These are phyloP conservation scores for Dichetophora obliterata DNA, from an alignment of 2,888 invertebrate genomes.

Conservation along the genomic window DNA sequence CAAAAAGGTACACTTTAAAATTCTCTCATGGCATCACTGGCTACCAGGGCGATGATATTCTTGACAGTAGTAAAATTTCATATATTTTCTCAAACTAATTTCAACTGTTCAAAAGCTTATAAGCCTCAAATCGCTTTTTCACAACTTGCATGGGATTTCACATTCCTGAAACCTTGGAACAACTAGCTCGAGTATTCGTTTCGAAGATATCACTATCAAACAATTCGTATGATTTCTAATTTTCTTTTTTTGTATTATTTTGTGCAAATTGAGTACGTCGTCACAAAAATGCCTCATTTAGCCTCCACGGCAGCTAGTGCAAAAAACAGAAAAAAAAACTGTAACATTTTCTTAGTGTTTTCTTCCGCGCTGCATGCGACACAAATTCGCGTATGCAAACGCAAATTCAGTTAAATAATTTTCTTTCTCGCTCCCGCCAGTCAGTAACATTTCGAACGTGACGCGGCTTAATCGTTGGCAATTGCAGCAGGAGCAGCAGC, in stretches of 20 bases:
- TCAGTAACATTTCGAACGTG: constrained; percentile 54
- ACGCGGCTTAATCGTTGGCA: constrained; percentile 44
- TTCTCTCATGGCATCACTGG: too few species aligned
- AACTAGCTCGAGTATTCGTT: too few species aligned
- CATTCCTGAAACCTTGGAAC: too few species aligned
- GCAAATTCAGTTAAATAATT: background rate
- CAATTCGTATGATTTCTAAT: too few species aligned
- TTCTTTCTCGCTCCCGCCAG: constrained; percentile 27
- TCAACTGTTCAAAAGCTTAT: too few species aligned
- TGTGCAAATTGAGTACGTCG: constrained; percentile 20
- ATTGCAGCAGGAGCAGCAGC: background rate
- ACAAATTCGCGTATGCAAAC: background rate
- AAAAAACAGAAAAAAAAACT: background rate
- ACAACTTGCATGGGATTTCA: too few species aligned
- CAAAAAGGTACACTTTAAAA: too few species aligned
- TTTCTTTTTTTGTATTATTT: background rate
- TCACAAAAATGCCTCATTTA: constrained; percentile 17
- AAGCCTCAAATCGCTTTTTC: too few species aligned
- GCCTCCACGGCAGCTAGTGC: background rate
- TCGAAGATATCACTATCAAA: too few species aligned
- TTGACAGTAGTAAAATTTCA: too few species aligned
- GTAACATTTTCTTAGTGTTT: constrained; percentile 9
- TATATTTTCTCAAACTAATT: too few species aligned
- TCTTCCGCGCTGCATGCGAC: constrained; percentile 17
- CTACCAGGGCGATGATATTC: too few species aligned